Evolutionary conservation across 1,140 invertebrate genomes (phyloP).

Genomic region (Anoplophora glabripennis): DNA sequence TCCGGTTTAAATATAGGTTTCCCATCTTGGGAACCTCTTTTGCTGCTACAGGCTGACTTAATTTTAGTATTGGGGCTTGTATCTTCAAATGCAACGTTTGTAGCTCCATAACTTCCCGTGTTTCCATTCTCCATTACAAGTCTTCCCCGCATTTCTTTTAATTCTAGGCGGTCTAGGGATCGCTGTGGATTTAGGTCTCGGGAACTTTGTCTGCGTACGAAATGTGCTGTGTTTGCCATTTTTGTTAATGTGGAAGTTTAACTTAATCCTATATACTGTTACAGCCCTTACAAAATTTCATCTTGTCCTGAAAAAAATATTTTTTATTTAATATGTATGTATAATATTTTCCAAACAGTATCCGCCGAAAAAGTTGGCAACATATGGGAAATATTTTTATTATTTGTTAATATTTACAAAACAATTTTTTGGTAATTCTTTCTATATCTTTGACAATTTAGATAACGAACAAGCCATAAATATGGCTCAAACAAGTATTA

Average conservation of each 20-base stretch:
- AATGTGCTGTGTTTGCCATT: slow-evolving; percentile 87
- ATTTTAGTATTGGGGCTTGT: slow-evolving; percentile 63
- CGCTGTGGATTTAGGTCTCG: slow-evolving; percentile 76
- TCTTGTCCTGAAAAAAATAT: no score
- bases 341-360: no score
- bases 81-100: slow-evolving; percentile 83
- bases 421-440: no score
- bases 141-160: slow-evolving; percentile 79
- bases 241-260: slow-evolving; percentile 1
- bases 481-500: no score
- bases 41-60: slow-evolving; percentile 42
- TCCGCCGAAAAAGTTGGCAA: no score
- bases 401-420: no score
- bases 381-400: no score
- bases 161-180: slow-evolving; percentile 78
- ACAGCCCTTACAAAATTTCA: no score
- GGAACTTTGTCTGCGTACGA: slow-evolving; percentile 81
- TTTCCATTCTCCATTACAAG: slow-evolving; percentile 74
- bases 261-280: no score
- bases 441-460: no score
- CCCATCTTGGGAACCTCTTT: slow-evolving; percentile 30
- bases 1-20: slow-evolving; percentile 65
- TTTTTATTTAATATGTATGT: no score
- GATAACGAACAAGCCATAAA: no score
- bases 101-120: slow-evolving; percentile 71